Base-by-base conservation (phyloP, 2,888 invertebrate genomes). In the Barypeithes pellucidus region DNA sequence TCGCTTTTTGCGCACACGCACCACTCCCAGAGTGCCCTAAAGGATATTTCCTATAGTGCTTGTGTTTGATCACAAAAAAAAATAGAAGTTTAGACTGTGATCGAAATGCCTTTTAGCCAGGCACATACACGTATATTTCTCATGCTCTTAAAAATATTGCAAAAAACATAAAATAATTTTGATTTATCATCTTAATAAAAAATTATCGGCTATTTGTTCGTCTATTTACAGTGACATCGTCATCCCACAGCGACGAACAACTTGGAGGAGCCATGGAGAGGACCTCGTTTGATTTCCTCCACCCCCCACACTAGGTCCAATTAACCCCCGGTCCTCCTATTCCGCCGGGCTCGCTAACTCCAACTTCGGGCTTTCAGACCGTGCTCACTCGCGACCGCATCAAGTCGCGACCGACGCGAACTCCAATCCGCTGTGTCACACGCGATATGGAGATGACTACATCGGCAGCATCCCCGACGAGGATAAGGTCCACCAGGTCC, bases 291-390 rank as follows among this genome's bases (percentile, higher is more conserved):
- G 22, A 20, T 45, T 29, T 33, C n/a, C 16, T 65, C 41, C 50
- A 39, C 59, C 50, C 57, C 52, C 54, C 52, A 57, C 54, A 33
- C 24, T 33, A 18, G n/a, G 70, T 57, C 63, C 16, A 59, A 65
- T 71, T 71, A 36, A 71, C 59, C 29, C 12, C 14, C 33, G 41
- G 43, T 50, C 63, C 45, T 50, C 33, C 29, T 12, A 36, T 16
- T 39, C 22, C 65, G 63, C 72, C 72, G 60, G 71, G 65, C 47
- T 50, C 50, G 61, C 29, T 29, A 60, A 47, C 63, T 47, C 66
- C 61, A 67, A 67, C 72, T 67, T 61, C 61, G 36, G 62, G 43
- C 33, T 22, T 72, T 72, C 54, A 72, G 72, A 72, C 67, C 72
- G 57, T 67, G 74, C 57, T 74, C 62, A 67, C 39, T 61, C 70